Conservation (phyloP, 2,888 invertebrate species). For the Colletes collaris region DNA sequence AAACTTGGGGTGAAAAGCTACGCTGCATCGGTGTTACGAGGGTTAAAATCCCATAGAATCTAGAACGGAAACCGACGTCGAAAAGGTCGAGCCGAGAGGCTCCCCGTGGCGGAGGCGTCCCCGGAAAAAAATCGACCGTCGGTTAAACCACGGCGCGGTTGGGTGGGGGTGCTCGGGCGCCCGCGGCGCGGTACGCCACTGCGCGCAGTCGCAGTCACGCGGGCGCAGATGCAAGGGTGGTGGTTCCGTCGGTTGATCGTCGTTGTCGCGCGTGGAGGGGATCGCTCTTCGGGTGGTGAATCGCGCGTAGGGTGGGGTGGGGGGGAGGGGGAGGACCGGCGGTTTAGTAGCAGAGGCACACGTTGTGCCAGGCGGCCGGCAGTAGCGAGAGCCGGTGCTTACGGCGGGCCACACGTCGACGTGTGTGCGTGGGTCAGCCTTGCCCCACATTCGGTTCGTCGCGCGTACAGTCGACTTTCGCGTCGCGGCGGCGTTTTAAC, state of each 20-base stretch:
- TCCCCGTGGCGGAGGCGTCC: constrained; percentile 20
- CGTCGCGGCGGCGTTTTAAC: constrained; percentile 32
- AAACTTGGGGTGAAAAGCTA: too few relatives aligned
- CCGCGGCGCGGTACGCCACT: constrained; percentile 44
- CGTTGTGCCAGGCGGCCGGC: constrained; percentile 80
- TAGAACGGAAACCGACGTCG: too few relatives aligned
- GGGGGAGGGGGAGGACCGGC: not conserved
- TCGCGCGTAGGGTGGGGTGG: constrained; percentile 33
- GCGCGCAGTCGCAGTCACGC: constrained; percentile 58
- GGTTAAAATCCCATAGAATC: too few relatives aligned
- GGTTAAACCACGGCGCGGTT: constrained; percentile 15
- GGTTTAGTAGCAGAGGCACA: constrained; percentile 80
- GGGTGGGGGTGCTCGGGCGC: constrained; percentile 1
- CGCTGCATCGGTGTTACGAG: too few relatives aligned
- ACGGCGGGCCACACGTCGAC: constrained; percentile 76
- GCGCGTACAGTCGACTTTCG: constrained; percentile 37
- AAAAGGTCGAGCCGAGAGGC: too few relatives aligned
- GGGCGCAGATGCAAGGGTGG: constrained; percentile 43
- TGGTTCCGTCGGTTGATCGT: constrained; percentile 63
- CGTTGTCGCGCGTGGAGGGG: constrained; percentile 48
- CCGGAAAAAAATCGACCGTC: constrained; percentile 35
- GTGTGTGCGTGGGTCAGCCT: constrained; percentile 61
- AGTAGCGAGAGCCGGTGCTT: constrained; percentile 80
- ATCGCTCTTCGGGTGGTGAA: constrained; percentile 46
- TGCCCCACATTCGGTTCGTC: constrained; percentile 56